A percentile compares a stretch with the other conserved stretches of the same genome.
phyloP scores from a whole-genome alignment of 1,140 invertebrate species.

The Zelostemma sp. region DNA sequence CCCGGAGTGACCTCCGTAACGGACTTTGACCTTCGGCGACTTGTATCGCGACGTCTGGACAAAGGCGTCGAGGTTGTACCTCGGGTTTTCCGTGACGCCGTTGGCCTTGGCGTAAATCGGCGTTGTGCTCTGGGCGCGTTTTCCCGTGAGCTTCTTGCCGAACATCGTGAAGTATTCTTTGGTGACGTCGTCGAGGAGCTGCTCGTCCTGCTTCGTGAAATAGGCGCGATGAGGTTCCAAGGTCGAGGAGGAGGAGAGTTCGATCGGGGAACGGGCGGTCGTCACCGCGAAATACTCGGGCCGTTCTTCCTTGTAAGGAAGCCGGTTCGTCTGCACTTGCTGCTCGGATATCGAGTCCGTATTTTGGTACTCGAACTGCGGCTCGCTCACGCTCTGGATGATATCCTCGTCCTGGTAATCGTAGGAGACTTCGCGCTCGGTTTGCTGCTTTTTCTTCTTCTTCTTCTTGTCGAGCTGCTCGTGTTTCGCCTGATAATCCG shows the following conservation, averaged over 20 bases:
- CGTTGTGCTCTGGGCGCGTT: conserved; percentile 68
- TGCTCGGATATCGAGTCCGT: conserved; percentile 30
- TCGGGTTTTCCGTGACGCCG: conserved; percentile 63
- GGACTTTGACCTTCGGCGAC: conserved; percentile 61
- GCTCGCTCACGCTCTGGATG: conserved; percentile 30
- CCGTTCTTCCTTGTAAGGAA: conserved; percentile 24
- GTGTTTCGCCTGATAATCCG: conserved; percentile 58
- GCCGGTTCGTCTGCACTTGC: conserved; percentile 13
- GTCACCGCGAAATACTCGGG: conserved; percentile 28
- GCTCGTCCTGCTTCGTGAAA: conserved; percentile 80
- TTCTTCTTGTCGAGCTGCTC: neutral
- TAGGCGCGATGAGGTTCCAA: conserved; percentile 76
- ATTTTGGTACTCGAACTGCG: conserved; percentile 52
- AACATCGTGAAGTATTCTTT: conserved; percentile 83
- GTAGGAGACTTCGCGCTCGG: conserved; percentile 33
- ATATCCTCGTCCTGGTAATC: conserved; percentile 52
- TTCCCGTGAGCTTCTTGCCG: conserved; percentile 76
- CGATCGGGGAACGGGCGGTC: conserved; percentile 40
- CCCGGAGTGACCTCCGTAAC: conserved; percentile 60
- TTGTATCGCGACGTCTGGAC: conserved; percentile 57
- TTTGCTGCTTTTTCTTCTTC: conserved; percentile 32
- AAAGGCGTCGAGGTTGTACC: conserved; percentile 53
- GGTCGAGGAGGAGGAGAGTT: conserved; percentile 66
- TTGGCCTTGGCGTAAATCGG: conserved; percentile 70
- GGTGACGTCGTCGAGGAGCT: conserved; percentile 79